phyloP scores from a whole-genome alignment of 1,140 invertebrate species.

The Caenorhabditis brenneri region DNA sequence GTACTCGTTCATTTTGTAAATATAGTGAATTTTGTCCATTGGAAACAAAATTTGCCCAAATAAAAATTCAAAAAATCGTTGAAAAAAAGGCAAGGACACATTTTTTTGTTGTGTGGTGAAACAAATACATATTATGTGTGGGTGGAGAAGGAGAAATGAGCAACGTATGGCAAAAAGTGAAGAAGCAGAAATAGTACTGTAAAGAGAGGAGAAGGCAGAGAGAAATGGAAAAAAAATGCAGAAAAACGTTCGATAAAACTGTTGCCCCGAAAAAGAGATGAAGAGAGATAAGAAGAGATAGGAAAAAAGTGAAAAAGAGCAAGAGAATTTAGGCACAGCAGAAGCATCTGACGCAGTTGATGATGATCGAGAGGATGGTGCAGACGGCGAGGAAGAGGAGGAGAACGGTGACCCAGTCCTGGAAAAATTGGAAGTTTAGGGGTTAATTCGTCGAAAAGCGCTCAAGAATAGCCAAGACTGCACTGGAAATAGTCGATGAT shows the following conservation, averaged over 20 bases:
- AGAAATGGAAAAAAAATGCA: neutral
- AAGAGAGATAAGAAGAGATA: neutral
- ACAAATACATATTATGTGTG: neutral
- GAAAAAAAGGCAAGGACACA: neutral
- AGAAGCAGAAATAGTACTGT: neutral
- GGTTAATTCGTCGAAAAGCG: no score
- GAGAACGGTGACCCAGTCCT: constrained; percentile 53
- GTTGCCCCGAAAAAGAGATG: neutral
- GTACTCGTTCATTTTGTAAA: constrained; percentile 16
- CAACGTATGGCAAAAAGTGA: constrained; percentile 21
- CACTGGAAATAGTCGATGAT: no score
- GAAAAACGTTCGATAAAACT: neutral
- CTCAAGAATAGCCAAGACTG: no score
- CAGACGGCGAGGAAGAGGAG: constrained; percentile 49
- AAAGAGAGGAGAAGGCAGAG: neutral
- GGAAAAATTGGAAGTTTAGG: constrained; percentile 1
- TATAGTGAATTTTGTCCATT: neutral
- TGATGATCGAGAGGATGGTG: constrained; percentile 52
- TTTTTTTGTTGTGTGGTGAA: no score
- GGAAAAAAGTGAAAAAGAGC: neutral
- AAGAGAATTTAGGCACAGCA: constrained; percentile 42
- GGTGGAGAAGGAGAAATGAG: neutral
- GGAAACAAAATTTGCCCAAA: no score
- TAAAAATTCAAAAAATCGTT: no score
- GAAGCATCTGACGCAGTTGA: constrained; percentile 57